Evolutionary conservation across 2,113 vertebrate genomes (phyloP), one percentile per base, ranked within the genome.

Genomic region (Aphyosemion australe): DNA sequence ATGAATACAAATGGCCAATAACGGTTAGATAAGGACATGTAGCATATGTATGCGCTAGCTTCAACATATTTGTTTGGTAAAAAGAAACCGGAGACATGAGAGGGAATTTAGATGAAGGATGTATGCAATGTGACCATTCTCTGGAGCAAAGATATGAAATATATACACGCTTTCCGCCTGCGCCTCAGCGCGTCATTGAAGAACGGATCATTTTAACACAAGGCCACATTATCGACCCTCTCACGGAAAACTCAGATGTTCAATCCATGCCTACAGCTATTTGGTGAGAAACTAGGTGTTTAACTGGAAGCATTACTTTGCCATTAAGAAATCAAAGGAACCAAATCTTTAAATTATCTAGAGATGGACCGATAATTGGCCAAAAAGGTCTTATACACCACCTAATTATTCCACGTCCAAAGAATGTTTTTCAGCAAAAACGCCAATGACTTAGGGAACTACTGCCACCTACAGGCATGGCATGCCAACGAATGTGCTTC

Each of bases 1-100:
- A 76, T 81, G 86, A 88, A 87, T 84, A 87, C 75, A 83, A 84
- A 87, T 75, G n/a, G 18, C 31, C 4, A 21, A 58, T 26, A 78
- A 81, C 84, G 78, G 86, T 84, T 81, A 81, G 64, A 51, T 81
- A 55, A 84, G 79, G 83, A 87, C 66, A 65, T 55, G 37, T 47
- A 31, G 1, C 31, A 12, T 32, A n/a, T 19, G 55, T 41, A 58
- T 26, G 26, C 26, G 5, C 47, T 41, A n/a, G 11, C 26, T 50
- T 45, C 18, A 6, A 37, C 50, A 32, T 42, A 59, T 15, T 21
- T 48, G 45, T 19, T 34, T 0, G 6, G 46, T 11, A 6, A 20
- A 42, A 67, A 21, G 15, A 21, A 8, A 2, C 12, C 18, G 26
- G 6, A 60, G 32, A 61, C 16, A 15, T 61, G 37, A 45, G 12